Conservation (phyloP, 2,888 invertebrate genomes). For the Parnassius smintheus region DNA sequence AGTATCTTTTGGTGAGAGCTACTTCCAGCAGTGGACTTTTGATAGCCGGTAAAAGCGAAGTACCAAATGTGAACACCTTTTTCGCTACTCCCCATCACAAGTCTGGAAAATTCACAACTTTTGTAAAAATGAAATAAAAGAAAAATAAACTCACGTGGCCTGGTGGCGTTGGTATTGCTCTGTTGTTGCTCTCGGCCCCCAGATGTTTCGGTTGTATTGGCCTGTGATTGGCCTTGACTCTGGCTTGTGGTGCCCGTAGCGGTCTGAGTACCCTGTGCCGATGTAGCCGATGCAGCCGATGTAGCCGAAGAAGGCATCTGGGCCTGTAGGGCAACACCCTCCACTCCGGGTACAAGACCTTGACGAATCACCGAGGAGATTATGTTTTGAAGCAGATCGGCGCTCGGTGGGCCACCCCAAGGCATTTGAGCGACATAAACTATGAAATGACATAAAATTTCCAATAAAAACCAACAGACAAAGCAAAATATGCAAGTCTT, state of each 20-base stretch:
- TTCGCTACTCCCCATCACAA: too few species aligned
- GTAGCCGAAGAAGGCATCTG: conserved; percentile 10
- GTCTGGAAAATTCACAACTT: too few species aligned
- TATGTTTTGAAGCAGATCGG: conserved; percentile 54
- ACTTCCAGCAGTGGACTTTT: too few species aligned
- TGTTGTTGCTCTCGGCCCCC: background rate
- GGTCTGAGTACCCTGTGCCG: background rate
- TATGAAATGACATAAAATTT: conserved; percentile 30
- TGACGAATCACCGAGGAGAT: conserved; percentile 53
- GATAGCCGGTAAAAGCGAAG: too few species aligned
- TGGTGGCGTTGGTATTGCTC: conserved; percentile 24
- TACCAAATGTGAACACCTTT: too few species aligned
- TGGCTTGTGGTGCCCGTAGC: background rate
- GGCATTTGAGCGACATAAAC: conserved; percentile 51
- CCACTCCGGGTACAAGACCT: conserved; percentile 44
- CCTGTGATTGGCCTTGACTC: background rate
- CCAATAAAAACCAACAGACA: background rate
- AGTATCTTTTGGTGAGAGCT: too few species aligned
- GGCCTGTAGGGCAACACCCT: conserved; percentile 8
- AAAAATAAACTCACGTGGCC: conserved; percentile 29
- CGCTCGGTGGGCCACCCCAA: conserved; percentile 47
- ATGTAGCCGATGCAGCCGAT: background rate
- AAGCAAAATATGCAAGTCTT: too few species aligned
- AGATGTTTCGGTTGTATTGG: background rate
- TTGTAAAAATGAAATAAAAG: background rate